Conservation (phyloP, 2,797 vertebrate species). For the Notolabrus celidotus region DNA sequence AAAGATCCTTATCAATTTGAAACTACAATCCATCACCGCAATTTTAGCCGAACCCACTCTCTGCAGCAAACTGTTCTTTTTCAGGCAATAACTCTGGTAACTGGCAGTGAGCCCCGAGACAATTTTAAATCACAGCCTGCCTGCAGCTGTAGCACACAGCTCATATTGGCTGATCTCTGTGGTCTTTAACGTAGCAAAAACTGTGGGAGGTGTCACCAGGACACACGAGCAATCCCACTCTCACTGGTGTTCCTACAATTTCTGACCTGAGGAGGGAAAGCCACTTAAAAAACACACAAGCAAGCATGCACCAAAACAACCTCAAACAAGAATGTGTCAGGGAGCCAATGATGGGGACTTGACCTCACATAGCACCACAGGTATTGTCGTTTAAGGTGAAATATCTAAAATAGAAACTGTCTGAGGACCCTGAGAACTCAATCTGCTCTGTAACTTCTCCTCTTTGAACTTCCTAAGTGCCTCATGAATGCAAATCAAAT, state of each 20-base stretch:
- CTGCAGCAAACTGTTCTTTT: constrained; percentile 70
- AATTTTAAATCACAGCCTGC: constrained; percentile 71
- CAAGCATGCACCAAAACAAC: constrained; percentile 18
- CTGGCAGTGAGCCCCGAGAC: constrained; percentile 72
- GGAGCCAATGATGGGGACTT: constrained; percentile 26
- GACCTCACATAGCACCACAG: constrained; percentile 27
- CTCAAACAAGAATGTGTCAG: constrained; percentile 18
- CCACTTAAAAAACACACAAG: constrained; percentile 18
- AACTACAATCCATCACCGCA: constrained; percentile 72
- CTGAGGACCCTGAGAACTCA: constrained; percentile 13
- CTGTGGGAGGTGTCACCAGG: constrained; percentile 51
- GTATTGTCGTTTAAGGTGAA: constrained; percentile 38
- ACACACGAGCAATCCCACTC: constrained; percentile 46
- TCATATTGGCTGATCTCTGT: constrained; percentile 66
- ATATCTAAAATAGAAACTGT: constrained; percentile 35
- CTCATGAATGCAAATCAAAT: constrained; percentile 75
- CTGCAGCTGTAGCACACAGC: constrained; percentile 75
- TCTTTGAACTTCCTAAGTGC: constrained; percentile 76
- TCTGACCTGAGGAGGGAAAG: constrained; percentile 33
- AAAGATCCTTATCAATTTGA: constrained; percentile 76
- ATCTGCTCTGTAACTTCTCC: constrained; percentile 52
- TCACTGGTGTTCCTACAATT: constrained; percentile 36
- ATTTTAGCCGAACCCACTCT: constrained; percentile 67
- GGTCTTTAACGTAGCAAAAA: constrained; percentile 51
- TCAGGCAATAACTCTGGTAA: constrained; percentile 76